phyloP scores from a whole-genome alignment of 1,140 invertebrate species.

The Neuroterus valhalla region DNA sequence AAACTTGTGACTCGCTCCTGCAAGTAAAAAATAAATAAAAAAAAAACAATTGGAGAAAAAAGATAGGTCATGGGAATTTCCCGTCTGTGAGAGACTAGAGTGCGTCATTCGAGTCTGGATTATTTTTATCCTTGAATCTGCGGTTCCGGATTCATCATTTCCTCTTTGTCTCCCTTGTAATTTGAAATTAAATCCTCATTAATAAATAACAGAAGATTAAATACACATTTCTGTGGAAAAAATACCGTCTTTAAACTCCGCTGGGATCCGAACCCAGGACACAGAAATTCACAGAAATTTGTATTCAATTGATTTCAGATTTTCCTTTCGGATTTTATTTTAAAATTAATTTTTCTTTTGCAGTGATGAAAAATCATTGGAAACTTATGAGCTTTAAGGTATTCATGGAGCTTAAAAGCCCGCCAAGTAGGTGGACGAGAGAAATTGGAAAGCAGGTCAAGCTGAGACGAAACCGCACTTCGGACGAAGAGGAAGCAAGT shows the following conservation, averaged over 20 bases:
- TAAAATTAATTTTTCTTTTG: no score
- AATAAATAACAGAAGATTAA: no score
- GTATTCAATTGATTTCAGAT: no score
- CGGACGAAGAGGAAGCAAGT: slow-evolving; percentile 35
- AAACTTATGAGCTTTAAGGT: neutral
- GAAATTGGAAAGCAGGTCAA: slow-evolving; percentile 59
- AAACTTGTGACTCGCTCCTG: neutral
- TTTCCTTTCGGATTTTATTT: no score
- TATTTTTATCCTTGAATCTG: slow-evolving; percentile 16
- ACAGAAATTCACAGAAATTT: no score
- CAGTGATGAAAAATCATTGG: no score
- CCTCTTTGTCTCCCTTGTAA: neutral
- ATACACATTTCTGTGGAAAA: no score
- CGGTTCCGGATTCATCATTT: slow-evolving; percentile 12
- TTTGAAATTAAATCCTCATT: no score
- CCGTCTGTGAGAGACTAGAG: neutral
- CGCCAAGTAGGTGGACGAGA: slow-evolving; percentile 52
- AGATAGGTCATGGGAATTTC: neutral
- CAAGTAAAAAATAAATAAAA: neutral
- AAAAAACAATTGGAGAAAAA: slow-evolving; percentile 13
- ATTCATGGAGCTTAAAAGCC: slow-evolving; percentile 33
- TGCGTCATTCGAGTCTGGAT: slow-evolving; percentile 15
- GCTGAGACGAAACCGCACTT: slow-evolving; percentile 26
- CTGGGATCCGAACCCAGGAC: no score
- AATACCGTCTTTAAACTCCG: no score